These are phyloP conservation scores for Eolophus roseicapilla DNA, from an alignment of 2,113 vertebrate species.

Conservation along the genomic window DNA sequence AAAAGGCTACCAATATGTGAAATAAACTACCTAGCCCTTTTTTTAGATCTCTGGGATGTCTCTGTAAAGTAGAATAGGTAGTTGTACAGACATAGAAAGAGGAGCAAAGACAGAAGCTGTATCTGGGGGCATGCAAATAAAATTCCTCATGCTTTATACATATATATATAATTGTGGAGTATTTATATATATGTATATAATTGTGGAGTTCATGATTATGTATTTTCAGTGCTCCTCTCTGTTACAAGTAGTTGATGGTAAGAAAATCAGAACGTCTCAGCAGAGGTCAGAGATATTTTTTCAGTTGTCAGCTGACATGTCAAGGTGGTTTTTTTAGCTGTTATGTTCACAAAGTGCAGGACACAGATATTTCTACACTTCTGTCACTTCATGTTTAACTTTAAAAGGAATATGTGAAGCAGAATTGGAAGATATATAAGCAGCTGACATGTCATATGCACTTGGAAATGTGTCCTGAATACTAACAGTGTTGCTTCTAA, in stretches of 20 bases:
- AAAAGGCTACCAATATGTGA: background rate
- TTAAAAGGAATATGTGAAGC: constrained; percentile 37
- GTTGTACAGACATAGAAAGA: background rate
- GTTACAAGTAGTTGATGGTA: background rate
- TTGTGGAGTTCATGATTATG: background rate
- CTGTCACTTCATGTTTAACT: constrained; percentile 60
- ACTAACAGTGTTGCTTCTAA: constrained; percentile 18
- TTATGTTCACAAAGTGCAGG: constrained; percentile 31
- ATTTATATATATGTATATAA: background rate
- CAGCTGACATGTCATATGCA: constrained; percentile 51
- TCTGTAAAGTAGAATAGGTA: background rate
- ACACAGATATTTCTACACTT: constrained; percentile 38
- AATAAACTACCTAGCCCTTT: background rate
- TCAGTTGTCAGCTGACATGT: constrained; percentile 14
- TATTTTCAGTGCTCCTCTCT: background rate
- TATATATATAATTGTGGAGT: background rate
- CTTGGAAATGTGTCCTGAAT: constrained; percentile 50
- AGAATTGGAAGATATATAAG: constrained; percentile 49
- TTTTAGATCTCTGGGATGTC: background rate
- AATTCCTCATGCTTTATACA: background rate
- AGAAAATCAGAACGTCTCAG: background rate
- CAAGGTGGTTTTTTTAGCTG: constrained; percentile 30
- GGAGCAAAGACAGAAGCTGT: background rate
- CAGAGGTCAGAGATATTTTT: background rate
- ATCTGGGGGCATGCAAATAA: background rate